Percentiles rank a stretch among this genome's conserved stretches.
phyloP scores from a whole-genome alignment of 2,888 invertebrate genomes.

The Hybos culiciformis region DNA sequence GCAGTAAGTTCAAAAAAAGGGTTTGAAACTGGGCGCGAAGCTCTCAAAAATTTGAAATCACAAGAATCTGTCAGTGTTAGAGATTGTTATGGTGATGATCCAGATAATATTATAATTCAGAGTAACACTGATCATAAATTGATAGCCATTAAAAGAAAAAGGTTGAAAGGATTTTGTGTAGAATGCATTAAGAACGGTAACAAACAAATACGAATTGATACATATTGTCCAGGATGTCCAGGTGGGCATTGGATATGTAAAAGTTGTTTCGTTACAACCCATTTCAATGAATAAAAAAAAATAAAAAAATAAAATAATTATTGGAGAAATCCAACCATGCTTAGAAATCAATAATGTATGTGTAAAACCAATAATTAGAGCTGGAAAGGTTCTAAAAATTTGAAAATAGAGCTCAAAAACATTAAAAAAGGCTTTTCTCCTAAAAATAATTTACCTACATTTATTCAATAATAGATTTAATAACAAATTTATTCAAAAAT shows the following conservation, averaged over 20 bases:
- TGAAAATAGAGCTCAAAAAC: no score
- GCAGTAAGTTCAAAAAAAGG: not conserved
- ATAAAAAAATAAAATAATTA: no score
- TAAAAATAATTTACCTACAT: no score
- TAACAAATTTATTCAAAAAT: no score
- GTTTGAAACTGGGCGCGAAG: not conserved
- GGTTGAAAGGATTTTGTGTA: slow-evolving; percentile 31
- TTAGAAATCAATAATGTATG: no score
- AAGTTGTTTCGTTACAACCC: slow-evolving; percentile 24
- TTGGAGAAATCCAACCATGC: no score
- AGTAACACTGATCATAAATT: slow-evolving; percentile 23
- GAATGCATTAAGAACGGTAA: slow-evolving; percentile 31
- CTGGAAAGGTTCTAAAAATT: no score
- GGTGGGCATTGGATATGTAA: slow-evolving; percentile 33
- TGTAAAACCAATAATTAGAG: no score
- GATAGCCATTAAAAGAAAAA: slow-evolving; percentile 25
- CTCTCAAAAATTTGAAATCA: not conserved
- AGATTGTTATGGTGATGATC: not conserved
- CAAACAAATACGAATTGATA: slow-evolving; percentile 28
- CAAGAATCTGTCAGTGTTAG: no score
- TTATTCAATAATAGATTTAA: no score
- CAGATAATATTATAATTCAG: slow-evolving; percentile 9
- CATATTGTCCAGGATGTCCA: slow-evolving; percentile 31
- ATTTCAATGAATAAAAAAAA: no score
- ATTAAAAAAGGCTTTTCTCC: no score